Percentiles rank a stretch among this genome's conserved stretches.
phyloP scores from a whole-genome alignment of 2,888 invertebrate genomes.

The Drosophila cognata region DNA sequence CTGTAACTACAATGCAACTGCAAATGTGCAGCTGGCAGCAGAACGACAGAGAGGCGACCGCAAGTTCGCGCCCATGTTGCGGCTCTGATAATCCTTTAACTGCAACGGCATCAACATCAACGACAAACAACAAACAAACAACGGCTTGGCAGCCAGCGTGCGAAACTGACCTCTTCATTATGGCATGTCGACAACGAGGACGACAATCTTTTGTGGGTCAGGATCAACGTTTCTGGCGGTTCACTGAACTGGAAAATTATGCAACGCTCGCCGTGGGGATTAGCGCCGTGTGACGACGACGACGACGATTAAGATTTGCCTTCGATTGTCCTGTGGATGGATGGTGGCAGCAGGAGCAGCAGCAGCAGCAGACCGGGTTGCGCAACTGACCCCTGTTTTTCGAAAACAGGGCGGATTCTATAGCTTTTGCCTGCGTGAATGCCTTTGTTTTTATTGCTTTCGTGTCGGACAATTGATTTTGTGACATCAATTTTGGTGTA shows the following conservation, averaged over 20 bases:
- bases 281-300: slow-evolving; percentile 31
- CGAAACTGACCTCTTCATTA: slow-evolving; percentile 75
- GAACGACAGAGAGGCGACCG: slow-evolving; percentile 18
- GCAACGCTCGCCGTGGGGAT: slow-evolving; percentile 52
- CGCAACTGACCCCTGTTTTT: slow-evolving; percentile 42
- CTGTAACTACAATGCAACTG: background rate
- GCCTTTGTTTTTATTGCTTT: slow-evolving; percentile 70
- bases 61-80: slow-evolving; percentile 77
- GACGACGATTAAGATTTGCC: slow-evolving; percentile 24
- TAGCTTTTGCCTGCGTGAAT: background rate
- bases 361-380: background rate
- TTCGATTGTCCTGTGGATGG: slow-evolving; percentile 23
- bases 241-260: slow-evolving; percentile 74
- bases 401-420: slow-evolving; percentile 8
- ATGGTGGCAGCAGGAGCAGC: background rate
- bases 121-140: slow-evolving; percentile 52
- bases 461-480: slow-evolving; percentile 73
- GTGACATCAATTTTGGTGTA: slow-evolving; percentile 74
- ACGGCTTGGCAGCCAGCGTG: slow-evolving; percentile 26
- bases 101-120: slow-evolving; percentile 39
- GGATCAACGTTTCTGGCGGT: slow-evolving; percentile 24
- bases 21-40: slow-evolving; percentile 33
- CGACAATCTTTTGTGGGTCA: slow-evolving; percentile 45
- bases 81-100: slow-evolving; percentile 69
- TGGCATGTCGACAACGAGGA: slow-evolving; percentile 35